Percentiles rank a stretch among this genome's conserved stretches.
Evolutionary conservation across 2,797 vertebrate species (phyloP).

Genomic region (Arrhamphus sclerolepis): DNA sequence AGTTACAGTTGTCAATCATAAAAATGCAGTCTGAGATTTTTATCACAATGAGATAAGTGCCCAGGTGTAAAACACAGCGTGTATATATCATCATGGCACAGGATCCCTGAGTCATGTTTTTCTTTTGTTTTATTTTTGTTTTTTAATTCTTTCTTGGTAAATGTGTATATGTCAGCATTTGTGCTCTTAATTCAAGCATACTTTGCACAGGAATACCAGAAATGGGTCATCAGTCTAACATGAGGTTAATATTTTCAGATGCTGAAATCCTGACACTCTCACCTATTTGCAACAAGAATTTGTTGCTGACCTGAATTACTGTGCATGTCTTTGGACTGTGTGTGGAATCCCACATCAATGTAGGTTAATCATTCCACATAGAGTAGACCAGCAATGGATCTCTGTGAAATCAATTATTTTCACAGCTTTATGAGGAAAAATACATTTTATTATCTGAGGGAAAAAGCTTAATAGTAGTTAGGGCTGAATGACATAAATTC

Average conservation of each 20-base stretch:
- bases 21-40: constrained; percentile 13
- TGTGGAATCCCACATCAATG: neutral
- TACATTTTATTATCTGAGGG: neutral
- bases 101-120: constrained; percentile 1
- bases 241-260: no score
- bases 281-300: neutral
- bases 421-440: neutral
- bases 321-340: no score
- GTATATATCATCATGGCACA: constrained; percentile 35
- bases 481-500: no score
- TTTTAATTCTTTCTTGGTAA: neutral
- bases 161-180: neutral
- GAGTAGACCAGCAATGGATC: neutral
- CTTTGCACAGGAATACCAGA: no score
- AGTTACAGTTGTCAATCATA: constrained; percentile 16
- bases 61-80: constrained; percentile 24
- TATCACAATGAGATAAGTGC: constrained; percentile 24
- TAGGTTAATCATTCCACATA: neutral
- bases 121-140: neutral
- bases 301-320: neutral
- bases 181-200: neutral
- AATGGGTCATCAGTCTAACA: no score
- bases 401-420: neutral
- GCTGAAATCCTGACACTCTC: no score
- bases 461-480: neutral